Base-by-base conservation (phyloP, 1,140 invertebrate species). In the Meloidogyne chitwoodi region DNA sequence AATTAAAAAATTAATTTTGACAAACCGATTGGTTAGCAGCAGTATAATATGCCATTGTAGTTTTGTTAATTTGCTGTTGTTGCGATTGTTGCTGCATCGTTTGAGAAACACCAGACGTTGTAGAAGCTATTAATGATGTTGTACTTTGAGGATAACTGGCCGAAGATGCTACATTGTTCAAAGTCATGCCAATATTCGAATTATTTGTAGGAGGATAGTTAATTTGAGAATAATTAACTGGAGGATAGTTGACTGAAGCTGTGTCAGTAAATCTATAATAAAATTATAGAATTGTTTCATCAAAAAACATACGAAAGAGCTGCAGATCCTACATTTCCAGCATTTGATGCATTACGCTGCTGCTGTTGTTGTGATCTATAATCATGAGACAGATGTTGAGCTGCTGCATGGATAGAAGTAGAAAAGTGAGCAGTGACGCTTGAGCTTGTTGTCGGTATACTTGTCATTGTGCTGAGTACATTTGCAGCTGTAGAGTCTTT, bases 381-480 rank as follows among this genome's bases (percentile, higher is more conserved):
- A 62, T 41, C 48, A n/a, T 56, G 48, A n/a, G 48, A 56, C n/a
- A 2, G 48, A 56, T 56, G 48, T 56, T 56, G 48, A 56, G 44
- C 19, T 19, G 34, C 5, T 29, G 48, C 38, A 34, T 72, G 69
- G 3, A 62, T 56, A 16, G 34, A 56, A 24, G 71, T 61, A 61
- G 22, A 63, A 38, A 73, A 72, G 6, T 72, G 71, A 64, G 48
- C 71, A 63, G 56, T 73, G 16, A 73, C 29, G 24, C 24, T 73
- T 26, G 71, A 73, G 56, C 71, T 73, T 24, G 71, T 73, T 34
- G 71, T 73, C 24, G 71, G 71, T 63, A 73, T 73, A 64, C 10
- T 73, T n/a, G 68, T 44, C 41, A 73, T 73, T 27, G 71, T 64
- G 56, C 34, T 73, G 3, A 73, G 71, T 19, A 73, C 56, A 56